Evolutionary conservation across 2,888 invertebrate genomes (phyloP), one percentile per base, ranked within the genome.

Genomic region (Amphimallon solstitiale): DNA sequence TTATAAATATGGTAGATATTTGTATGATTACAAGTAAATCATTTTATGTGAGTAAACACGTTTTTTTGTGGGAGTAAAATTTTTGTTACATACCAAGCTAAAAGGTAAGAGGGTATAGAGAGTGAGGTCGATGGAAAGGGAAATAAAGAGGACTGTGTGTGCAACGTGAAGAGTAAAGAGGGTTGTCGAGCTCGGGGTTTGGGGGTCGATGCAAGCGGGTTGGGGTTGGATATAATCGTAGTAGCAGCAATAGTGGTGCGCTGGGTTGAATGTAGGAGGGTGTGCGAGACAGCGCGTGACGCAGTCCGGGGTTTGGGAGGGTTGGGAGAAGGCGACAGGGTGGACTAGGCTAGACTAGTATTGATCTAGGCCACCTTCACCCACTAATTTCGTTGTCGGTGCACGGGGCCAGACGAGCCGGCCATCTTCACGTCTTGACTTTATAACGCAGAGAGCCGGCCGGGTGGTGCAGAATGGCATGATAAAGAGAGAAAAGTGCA

Each of bases 341-440:
- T 72, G 71, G 71, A 72, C 80, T 81, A 80, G 81, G 80, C 80
- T 79, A 81, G 81, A 81, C 80, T 80, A 81, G 80, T 81, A 81
- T 80, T 78, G 77, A 79, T 80, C 81, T 81, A 81, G 81, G 79
- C 77, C 73, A 75, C 73, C 74, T 70, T 71, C 72, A 61, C 70
- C 73, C 70, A 70, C 65, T 63, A 51, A 52, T 79, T 79, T 79
- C 78, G 78, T 77, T 76, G 77, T 73, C 77, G 52, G 45, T 62
- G 62, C 62, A 62, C 40, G 70, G 68, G 70, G 71, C 70, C 68
- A 70, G 70, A 65, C 71, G 70, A 34, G 67, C 71, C 73, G 72
- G 72, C 73, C 74, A 74, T 74, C 74, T 74, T 74, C 71, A 72
- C 69, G 73, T 74, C 74, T 71, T 70, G 71, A 71, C 73, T 73